phyloP scores from a whole-genome alignment of 2,797 vertebrate species.

The Vespertilio murinus region DNA sequence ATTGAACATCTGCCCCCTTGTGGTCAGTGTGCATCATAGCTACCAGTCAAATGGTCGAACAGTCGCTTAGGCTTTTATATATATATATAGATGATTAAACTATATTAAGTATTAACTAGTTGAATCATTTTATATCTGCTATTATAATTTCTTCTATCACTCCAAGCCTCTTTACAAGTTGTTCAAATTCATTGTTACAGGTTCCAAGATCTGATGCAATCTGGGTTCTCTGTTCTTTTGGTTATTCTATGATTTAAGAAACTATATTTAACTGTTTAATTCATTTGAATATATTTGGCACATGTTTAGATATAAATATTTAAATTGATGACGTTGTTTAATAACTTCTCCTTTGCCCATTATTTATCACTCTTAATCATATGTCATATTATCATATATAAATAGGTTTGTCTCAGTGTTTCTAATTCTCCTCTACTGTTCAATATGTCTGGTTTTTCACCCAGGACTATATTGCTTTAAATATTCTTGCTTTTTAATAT shows the following conservation, averaged over 20 bases:
- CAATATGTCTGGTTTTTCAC: neutral
- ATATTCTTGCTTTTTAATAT: neutral
- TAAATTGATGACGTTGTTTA: neutral
- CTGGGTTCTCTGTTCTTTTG: slow-evolving; percentile 12
- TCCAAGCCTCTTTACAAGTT: slow-evolving; percentile 16
- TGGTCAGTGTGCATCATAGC: too few relatives aligned
- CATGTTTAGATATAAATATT: neutral
- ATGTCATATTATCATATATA: neutral
- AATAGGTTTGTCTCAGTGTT: neutral
- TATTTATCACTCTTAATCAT: neutral
- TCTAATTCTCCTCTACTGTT: neutral
- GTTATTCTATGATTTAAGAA: neutral
- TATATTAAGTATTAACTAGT: slow-evolving; percentile 4
- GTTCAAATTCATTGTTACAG: slow-evolving; percentile 37
- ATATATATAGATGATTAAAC: neutral
- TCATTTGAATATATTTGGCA: neutral
- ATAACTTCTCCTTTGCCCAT: neutral
- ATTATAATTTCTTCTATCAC: neutral
- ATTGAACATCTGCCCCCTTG: too few relatives aligned
- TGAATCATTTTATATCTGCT: slow-evolving; percentile 25
- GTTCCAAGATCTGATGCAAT: neutral
- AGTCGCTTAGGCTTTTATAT: neutral
- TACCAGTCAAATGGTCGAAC: too few relatives aligned
- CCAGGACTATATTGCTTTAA: neutral
- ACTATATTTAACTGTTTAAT: neutral